Percentiles rank a stretch among this genome's conserved stretches.
Evolutionary conservation across 2,888 invertebrate genomes (phyloP).

Genomic region (Eupithecia abbreviata): DNA sequence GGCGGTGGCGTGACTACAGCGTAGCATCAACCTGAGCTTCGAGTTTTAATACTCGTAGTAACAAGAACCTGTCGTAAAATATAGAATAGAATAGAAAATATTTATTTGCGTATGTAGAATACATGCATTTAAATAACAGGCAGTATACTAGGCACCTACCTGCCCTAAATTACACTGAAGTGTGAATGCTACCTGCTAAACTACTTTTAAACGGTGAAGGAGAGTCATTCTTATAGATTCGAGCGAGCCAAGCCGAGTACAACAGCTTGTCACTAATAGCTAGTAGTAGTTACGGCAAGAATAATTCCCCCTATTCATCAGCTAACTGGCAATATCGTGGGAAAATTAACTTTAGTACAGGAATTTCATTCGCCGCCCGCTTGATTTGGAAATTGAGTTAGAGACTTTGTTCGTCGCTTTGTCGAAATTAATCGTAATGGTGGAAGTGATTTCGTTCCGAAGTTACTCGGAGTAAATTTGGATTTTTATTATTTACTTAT

Average conservation of each 20-base stretch:
- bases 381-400: slow-evolving; percentile 45
- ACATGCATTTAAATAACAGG: no score
- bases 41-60: background rate
- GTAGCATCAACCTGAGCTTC: background rate
- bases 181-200: background rate
- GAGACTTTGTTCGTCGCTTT: slow-evolving; percentile 34
- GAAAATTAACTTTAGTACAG: slow-evolving; percentile 44
- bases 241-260: background rate
- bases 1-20: background rate
- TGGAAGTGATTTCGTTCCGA: slow-evolving; percentile 19
- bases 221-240: background rate
- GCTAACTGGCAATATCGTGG: slow-evolving; percentile 39
- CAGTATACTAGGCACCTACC: no score
- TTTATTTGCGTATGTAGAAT: no score
- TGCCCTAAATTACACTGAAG: no score
- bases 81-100: no score
- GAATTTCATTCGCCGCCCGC: slow-evolving; percentile 46
- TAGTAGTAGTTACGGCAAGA: slow-evolving; percentile 25
- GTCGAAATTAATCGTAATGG: slow-evolving; percentile 32
- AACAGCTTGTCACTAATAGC: background rate
- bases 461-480: slow-evolving; percentile 13
- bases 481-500: slow-evolving; percentile 6
- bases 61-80: background rate
- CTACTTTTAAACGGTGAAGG: background rate
- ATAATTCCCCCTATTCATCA: slow-evolving; percentile 43